A percentile compares a stretch with the other conserved stretches of the same genome.
Conservation (phyloP, 2,888 invertebrate species). For the Actias luna region DNA sequence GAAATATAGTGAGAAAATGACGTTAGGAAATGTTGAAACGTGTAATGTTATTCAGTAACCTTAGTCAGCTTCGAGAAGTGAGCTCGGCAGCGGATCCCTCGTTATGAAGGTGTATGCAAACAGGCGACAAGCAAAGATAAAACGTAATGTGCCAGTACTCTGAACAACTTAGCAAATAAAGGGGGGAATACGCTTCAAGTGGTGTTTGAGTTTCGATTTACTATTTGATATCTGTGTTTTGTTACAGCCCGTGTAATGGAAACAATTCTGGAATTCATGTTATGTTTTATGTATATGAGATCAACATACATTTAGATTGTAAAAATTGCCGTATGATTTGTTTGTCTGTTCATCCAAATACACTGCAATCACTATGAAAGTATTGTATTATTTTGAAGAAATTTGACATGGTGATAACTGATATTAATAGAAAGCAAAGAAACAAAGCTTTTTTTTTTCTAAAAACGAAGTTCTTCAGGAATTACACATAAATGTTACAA, state of each 20-base stretch:
- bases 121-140: conserved; percentile 13
- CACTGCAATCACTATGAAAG: too few relatives aligned
- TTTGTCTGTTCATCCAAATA: not conserved
- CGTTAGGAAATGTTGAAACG: conserved; percentile 10
- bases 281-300: too few relatives aligned
- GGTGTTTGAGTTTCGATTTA: not conserved
- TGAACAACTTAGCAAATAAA: conserved; percentile 12
- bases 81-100: not conserved
- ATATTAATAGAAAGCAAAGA: too few relatives aligned
- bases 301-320: too few relatives aligned
- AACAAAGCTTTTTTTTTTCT: too few relatives aligned
- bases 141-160: conserved; percentile 11
- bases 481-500: too few relatives aligned
- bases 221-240: not conserved
- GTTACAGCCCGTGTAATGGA: not conserved
- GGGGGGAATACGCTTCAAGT: conserved; percentile 1
- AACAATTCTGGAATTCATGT: not conserved
- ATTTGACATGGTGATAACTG: too few relatives aligned
- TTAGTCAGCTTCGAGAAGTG: not conserved
- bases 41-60: conserved; percentile 15
- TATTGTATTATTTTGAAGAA: too few relatives aligned
- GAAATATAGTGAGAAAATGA: not conserved
- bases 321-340: too few relatives aligned
- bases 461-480: too few relatives aligned
- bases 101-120: conserved; percentile 16